A percentile compares a stretch with the other conserved stretches of the same genome.
Conservation (phyloP, 2,797 vertebrate species). For the Leuciscus waleckii region DNA sequence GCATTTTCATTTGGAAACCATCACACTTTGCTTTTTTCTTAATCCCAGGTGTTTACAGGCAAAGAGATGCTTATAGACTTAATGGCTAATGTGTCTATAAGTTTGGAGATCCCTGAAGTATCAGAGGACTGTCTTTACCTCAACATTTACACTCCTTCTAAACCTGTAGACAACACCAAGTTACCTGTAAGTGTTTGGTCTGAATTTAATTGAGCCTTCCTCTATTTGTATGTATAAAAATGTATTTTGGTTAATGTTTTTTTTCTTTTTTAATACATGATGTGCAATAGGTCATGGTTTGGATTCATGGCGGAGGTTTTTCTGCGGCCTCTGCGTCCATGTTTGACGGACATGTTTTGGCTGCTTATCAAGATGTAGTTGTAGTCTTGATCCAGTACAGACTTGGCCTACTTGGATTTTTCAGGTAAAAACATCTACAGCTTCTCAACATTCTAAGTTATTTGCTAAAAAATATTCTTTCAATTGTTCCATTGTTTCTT, state of each 20-base stretch:
- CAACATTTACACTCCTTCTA: constrained; percentile 80
- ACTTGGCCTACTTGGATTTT: constrained; percentile 81
- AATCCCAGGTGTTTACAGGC: constrained; percentile 82
- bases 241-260: constrained; percentile 28
- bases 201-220: constrained; percentile 59
- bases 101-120: constrained; percentile 64
- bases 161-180: constrained; percentile 64
- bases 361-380: constrained; percentile 80
- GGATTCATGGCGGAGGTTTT: constrained; percentile 82
- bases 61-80: constrained; percentile 56
- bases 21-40: neutral
- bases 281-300: constrained; percentile 82
- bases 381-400: constrained; percentile 85
- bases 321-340: constrained; percentile 65
- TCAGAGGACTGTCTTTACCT: constrained; percentile 89
- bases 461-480: neutral
- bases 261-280: neutral
- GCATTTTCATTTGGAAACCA: neutral
- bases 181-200: constrained; percentile 71
- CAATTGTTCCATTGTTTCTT: neutral
- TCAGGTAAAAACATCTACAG: constrained; percentile 74
- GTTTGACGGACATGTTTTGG: constrained; percentile 77
- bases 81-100: constrained; percentile 66
- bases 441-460: neutral
- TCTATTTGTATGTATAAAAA: constrained; percentile 61